A percentile compares a stretch with the other conserved stretches of the same genome.
Conservation (phyloP, 2,888 invertebrate genomes). For the Campoletis raptor region DNA sequence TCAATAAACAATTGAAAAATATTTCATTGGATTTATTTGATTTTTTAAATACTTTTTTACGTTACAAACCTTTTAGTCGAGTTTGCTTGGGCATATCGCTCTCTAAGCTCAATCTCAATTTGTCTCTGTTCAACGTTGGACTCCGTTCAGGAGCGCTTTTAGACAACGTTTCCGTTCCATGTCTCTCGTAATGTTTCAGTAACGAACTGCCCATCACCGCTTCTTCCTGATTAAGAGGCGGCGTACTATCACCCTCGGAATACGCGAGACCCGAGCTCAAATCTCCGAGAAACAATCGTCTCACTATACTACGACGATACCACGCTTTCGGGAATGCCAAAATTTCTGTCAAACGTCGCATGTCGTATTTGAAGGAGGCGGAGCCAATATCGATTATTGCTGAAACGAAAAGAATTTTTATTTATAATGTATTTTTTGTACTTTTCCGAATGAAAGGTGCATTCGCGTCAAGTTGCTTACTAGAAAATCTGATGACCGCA, state of each 20-base stretch:
- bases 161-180: conserved; percentile 77
- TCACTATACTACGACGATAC: conserved; percentile 97
- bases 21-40: too few relatives aligned
- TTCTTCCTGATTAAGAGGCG: conserved; percentile 81
- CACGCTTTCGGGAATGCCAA: conserved; percentile 99
- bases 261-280: conserved; percentile 88
- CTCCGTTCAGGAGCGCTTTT: conserved; percentile 82
- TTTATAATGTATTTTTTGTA: neutral
- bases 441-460: neutral
- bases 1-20: too few relatives aligned
- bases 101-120: conserved; percentile 87
- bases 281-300: conserved; percentile 97
- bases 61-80: conserved; percentile 84
- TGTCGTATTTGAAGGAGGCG: conserved; percentile 99
- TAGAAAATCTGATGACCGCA: conserved; percentile 96
- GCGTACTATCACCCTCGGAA: conserved; percentile 83
- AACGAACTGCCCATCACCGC: conserved; percentile 82
- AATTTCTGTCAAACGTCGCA: conserved; percentile 98
- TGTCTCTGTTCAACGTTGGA: conserved; percentile 86
- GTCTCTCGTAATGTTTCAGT: conserved; percentile 80
- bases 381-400: conserved; percentile 98
- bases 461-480: conserved; percentile 85
- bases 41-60: neutral
- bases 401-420: conserved; percentile 79
- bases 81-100: conserved; percentile 85